These are phyloP conservation scores for Caenorhabditis wallacei DNA, from an alignment of 2,888 invertebrate species.

Conservation along the genomic window DNA sequence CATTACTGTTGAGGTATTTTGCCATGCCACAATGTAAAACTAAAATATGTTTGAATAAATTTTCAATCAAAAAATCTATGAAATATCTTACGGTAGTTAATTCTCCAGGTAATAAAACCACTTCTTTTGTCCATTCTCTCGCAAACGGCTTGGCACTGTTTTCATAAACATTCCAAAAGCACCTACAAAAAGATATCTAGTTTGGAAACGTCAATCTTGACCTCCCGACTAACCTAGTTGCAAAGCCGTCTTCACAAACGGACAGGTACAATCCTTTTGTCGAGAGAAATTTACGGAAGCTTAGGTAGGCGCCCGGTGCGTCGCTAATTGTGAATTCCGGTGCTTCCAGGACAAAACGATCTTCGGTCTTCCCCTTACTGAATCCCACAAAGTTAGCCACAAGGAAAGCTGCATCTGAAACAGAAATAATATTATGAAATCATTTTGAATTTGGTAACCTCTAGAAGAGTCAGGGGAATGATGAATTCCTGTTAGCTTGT, in stretches of 20 bases:
- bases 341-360: slow-evolving; percentile 74
- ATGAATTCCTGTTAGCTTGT: slow-evolving; percentile 74
- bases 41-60: slow-evolving; percentile 28
- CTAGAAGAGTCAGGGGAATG: slow-evolving; percentile 57
- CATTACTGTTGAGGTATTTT: slow-evolving; percentile 61
- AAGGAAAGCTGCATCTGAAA: slow-evolving; percentile 67
- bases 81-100: slow-evolving; percentile 65
- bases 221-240: slow-evolving; percentile 51
- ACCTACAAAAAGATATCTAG: slow-evolving; percentile 46
- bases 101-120: slow-evolving; percentile 67
- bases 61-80: not conserved
- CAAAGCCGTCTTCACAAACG: slow-evolving; percentile 70
- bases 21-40: slow-evolving; percentile 73
- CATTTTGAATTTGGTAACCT: no score
- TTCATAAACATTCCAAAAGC: slow-evolving; percentile 73
- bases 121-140: slow-evolving; percentile 73
- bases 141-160: slow-evolving; percentile 69
- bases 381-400: slow-evolving; percentile 73
- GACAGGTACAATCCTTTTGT: slow-evolving; percentile 71
- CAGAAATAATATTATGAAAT: not conserved
- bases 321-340: slow-evolving; percentile 72
- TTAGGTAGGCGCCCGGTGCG: slow-evolving; percentile 68
- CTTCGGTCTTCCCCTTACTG: slow-evolving; percentile 31
- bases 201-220: slow-evolving; percentile 4
- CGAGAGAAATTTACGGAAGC: slow-evolving; percentile 73